Evolutionary conservation across 2,113 vertebrate species (phyloP).

Genomic region (Leuciscus idus): DNA sequence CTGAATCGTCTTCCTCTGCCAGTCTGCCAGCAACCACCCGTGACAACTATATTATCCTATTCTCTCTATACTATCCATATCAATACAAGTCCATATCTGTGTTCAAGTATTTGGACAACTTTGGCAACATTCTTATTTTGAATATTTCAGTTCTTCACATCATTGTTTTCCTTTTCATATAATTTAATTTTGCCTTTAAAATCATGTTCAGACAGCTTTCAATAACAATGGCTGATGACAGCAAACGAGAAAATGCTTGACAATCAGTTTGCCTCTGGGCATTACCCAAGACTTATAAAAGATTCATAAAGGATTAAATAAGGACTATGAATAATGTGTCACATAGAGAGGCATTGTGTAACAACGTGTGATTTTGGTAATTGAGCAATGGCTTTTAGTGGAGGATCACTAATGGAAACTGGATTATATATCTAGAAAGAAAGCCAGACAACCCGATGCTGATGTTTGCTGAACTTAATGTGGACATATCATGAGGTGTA

Average conservation of each 20-base stretch:
- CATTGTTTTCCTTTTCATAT: conserved; percentile 6
- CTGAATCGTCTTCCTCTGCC: too few relatives aligned
- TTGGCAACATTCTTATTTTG: not conserved
- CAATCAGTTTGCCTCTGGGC: conserved; percentile 46
- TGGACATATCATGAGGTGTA: not conserved
- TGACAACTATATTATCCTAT: not conserved
- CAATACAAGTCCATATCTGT: not conserved
- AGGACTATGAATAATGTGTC: conserved; percentile 32
- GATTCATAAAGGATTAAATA: conserved; percentile 51
- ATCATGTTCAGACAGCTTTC: conserved; percentile 16
- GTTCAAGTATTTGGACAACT: not conserved
- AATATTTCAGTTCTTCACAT: not conserved
- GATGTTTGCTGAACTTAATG: not conserved
- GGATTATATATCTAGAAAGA: conserved; percentile 25
- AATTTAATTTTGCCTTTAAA: not conserved
- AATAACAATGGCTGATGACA: conserved; percentile 30
- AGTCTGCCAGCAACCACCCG: too few relatives aligned
- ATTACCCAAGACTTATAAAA: conserved; percentile 46
- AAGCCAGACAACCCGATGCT: not conserved
- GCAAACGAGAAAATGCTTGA: conserved; percentile 36
- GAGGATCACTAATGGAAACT: conserved; percentile 25
- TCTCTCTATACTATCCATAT: not conserved
- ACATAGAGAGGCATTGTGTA: conserved; percentile 36
- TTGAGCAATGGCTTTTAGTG: conserved; percentile 33
- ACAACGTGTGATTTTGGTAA: not conserved